phyloP scores from a whole-genome alignment of 1,140 invertebrate species.

The Gerris buenoi region DNA sequence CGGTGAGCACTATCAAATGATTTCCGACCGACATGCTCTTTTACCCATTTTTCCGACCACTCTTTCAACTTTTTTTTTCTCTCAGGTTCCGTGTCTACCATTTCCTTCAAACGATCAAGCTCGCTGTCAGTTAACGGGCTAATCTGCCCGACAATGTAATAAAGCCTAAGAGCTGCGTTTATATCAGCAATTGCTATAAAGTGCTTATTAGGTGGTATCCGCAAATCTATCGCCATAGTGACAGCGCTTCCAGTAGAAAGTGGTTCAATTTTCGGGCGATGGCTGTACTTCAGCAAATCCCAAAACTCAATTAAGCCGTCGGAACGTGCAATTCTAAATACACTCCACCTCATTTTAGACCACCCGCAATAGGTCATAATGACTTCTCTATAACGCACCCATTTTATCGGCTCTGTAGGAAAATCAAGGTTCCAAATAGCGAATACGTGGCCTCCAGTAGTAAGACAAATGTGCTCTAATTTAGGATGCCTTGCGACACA shows the following conservation, averaged over 20 bases:
- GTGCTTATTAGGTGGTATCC: not conserved
- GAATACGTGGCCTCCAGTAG: conserved; percentile 18
- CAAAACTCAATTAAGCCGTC: conserved; percentile 19
- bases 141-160: not conserved
- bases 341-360: conserved; percentile 12
- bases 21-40: conserved; percentile 10
- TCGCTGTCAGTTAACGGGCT: not conserved
- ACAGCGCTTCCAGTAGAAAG: conserved; percentile 12
- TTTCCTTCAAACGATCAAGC: conserved; percentile 8
- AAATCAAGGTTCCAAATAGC: conserved; percentile 16
- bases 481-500: conserved; percentile 12
- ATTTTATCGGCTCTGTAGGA: conserved; percentile 15
- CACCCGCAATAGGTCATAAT: conserved; percentile 12
- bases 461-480: conserved; percentile 12
- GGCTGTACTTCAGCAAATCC: conserved; percentile 16
- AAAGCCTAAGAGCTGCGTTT: not conserved
- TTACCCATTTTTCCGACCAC: conserved; percentile 14
- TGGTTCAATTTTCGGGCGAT: conserved; percentile 9
- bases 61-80: conserved; percentile 13
- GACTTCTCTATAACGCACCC: conserved; percentile 14
- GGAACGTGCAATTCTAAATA: conserved; percentile 15
- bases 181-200: not conserved
- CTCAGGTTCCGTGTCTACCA: conserved; percentile 14
- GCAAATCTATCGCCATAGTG: not conserved
- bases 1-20: not conserved